Percentiles rank a stretch among this genome's conserved stretches.
Conservation (phyloP, 2,888 invertebrate species). For the Aleiodes alternator region DNA sequence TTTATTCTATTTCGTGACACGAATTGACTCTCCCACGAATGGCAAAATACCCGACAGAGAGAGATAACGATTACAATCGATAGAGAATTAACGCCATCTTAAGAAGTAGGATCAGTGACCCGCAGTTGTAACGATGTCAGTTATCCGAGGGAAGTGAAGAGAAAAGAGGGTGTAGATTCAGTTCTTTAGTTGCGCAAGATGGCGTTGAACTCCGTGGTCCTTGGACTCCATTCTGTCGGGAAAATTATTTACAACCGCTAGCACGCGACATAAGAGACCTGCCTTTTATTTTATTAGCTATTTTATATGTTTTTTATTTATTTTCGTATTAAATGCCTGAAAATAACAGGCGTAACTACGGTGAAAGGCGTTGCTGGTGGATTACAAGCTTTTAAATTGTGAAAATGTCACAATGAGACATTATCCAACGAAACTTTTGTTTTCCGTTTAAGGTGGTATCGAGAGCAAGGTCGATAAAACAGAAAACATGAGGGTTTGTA, state of each 20-base stretch:
- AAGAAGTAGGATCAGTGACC: conserved; percentile 40
- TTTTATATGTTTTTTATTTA: conserved; percentile 6
- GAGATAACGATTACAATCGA: conserved; percentile 32
- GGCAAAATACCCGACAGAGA: conserved; percentile 9
- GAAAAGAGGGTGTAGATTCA: conserved; percentile 4
- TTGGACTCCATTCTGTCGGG: conserved; percentile 62
- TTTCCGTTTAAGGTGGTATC: too few relatives aligned
- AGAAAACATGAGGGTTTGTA: too few relatives aligned
- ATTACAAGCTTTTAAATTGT: conserved; percentile 30
- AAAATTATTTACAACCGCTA: conserved; percentile 56
- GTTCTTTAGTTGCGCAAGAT: conserved; percentile 50
- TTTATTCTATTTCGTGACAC: neutral
- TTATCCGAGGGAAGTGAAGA: conserved; percentile 20
- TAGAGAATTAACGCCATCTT: conserved; percentile 26
- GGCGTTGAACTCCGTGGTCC: conserved; percentile 52
- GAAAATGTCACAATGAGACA: conserved; percentile 62
- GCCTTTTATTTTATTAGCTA: conserved; percentile 41
- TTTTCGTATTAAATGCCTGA: conserved; percentile 16
- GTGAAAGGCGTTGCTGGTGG: conserved; percentile 24
- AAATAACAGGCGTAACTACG: conserved; percentile 34
- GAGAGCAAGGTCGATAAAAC: too few relatives aligned
- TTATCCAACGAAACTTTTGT: neutral
- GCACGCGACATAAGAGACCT: conserved; percentile 49
- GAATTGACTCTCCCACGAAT: conserved; percentile 20
- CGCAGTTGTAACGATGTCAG: conserved; percentile 42